Evolutionary conservation across 2,888 invertebrate species (phyloP), one percentile per base, ranked within the genome.

Genomic region (Pecten maximus): DNA sequence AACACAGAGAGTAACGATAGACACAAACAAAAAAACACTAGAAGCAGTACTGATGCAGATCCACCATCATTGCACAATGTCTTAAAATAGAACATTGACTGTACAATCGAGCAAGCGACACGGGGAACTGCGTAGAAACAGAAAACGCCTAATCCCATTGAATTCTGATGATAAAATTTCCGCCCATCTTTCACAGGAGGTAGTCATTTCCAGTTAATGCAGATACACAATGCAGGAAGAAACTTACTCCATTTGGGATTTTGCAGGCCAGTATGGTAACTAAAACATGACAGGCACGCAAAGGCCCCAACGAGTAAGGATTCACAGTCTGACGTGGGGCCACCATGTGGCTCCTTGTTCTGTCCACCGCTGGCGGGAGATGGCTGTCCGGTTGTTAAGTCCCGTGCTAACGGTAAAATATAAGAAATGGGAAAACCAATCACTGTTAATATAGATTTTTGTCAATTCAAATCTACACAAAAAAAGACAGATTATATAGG

Each of bases 211-310:
- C 28, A 28, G 15, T 74, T 74, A 74, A 74, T n/a, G 10, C 74
- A 28, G 74, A 35, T 1, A 15, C 74, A 74, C 74, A 74, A 8
- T 35, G 74, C 35, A 35, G 74, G 15, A 74, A 74, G 35, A 28
- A 88, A 88, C 92, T 93, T 93, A 92, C 92, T 92, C 93, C 94
- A 94, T 94, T 94, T 94, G 94, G 94, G 94, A 95, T 95, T 95
- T 95, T 95, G 94, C 94, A 95, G 94, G 94, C 94, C 94, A 95
- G 94, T 95, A 95, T 94, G 94, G 93, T 92, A 23, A 74, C 54
- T 88, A 87, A 74, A 91, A 92, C 94, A 94, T 93, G 92, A 87
- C 93, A 94, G 94, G 92, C 94, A 92, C 92, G 93, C 94, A 94
- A 95, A 94, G 88, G 91, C 94, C 94, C 94, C 93, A 93, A 93